Percentiles rank a stretch among this genome's conserved stretches.
These are phyloP conservation scores for Alviniconcha marisindica DNA, from an alignment of 1,140 invertebrate genomes.

Conservation along the genomic window DNA sequence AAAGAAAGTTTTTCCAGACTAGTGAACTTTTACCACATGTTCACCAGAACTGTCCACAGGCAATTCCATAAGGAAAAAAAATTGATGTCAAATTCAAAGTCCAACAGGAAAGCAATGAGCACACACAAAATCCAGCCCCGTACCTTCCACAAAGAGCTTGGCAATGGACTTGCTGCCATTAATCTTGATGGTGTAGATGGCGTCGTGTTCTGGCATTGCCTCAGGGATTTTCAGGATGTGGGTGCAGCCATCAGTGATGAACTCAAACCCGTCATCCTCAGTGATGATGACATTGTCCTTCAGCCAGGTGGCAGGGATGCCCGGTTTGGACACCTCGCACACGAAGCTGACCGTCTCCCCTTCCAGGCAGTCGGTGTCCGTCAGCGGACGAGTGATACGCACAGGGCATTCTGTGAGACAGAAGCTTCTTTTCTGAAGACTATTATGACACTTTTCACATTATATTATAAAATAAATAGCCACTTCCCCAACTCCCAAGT, in stretches of 20 bases:
- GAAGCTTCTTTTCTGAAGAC: no score
- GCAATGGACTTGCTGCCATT: conserved; percentile 89
- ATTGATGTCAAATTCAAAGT: no score
- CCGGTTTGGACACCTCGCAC: conserved; percentile 84
- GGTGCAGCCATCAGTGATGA: conserved; percentile 66
- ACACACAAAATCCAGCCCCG: no score
- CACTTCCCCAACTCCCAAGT: no score
- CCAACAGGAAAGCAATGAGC: no score
- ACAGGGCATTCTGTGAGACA: conserved; percentile 62
- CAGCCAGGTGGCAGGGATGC: conserved; percentile 89
- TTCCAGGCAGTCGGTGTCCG: conserved; percentile 61
- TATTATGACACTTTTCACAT: no score
- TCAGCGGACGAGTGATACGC: conserved; percentile 62
- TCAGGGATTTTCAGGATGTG: conserved; percentile 85
- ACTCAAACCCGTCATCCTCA: conserved; percentile 62
- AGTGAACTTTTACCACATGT: no score
- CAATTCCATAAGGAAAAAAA: no score
- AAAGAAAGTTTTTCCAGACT: no score
- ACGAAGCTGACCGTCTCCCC: conserved; percentile 66
- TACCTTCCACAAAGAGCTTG: conserved; percentile 91
- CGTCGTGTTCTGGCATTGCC: conserved; percentile 86
- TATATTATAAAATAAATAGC: no score
- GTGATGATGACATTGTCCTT: conserved; percentile 81
- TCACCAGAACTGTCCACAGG: no score
- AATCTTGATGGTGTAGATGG: conserved; percentile 88